These are phyloP conservation scores for Ganaspis brasiliensis DNA, from an alignment of 2,888 invertebrate species.

Conservation along the genomic window DNA sequence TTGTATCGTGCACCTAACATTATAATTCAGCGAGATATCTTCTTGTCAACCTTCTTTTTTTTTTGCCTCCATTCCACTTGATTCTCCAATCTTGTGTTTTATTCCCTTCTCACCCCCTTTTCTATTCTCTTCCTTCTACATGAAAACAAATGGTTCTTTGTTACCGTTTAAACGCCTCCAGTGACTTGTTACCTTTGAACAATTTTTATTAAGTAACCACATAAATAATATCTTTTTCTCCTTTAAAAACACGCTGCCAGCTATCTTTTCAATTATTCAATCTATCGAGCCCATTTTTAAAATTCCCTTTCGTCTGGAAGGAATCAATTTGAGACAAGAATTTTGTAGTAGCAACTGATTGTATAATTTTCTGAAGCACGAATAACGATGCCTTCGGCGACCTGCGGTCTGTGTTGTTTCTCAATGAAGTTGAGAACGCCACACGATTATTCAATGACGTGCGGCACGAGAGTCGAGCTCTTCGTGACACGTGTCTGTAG, in stretches of 20 bases:
- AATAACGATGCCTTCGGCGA: conserved; percentile 16
- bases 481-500: conserved; percentile 35
- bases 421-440: conserved; percentile 42
- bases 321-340: conserved; percentile 8
- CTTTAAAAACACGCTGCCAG: too few relatives aligned
- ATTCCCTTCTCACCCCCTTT: not conserved
- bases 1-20: conserved; percentile 16
- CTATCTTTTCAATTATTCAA: not conserved
- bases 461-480: conserved; percentile 42
- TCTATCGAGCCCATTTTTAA: not conserved
- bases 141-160: not conserved
- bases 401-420: conserved; percentile 37
- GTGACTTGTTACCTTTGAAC: too few relatives aligned
- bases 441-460: conserved; percentile 43
- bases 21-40: conserved; percentile 33
- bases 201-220: not conserved
- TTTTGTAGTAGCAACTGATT: not conserved
- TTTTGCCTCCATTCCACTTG: not conserved
- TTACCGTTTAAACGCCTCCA: too few relatives aligned
- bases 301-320: not conserved
- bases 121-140: not conserved
- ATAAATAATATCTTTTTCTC: not conserved
- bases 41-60: conserved; percentile 45
- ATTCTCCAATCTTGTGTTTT: not conserved
- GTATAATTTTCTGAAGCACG: conserved; percentile 12